phyloP scores from a whole-genome alignment of 1,140 invertebrate genomes.

The Euglossa dilemma region DNA sequence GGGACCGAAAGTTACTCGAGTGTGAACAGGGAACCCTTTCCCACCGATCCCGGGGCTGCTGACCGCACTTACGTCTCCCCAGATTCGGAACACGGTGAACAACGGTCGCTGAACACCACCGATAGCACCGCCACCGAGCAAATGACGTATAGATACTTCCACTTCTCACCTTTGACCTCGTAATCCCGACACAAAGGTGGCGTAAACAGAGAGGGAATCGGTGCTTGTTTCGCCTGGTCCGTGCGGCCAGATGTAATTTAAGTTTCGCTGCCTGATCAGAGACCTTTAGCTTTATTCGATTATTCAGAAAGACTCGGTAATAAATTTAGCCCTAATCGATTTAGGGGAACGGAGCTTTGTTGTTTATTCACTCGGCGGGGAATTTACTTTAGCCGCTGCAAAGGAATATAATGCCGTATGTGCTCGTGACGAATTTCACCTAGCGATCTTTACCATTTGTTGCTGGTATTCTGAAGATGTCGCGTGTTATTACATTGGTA shows the following conservation, averaged over 20 bases:
- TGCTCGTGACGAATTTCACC: too few relatives aligned
- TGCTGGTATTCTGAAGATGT: too few relatives aligned
- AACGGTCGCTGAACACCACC: background rate
- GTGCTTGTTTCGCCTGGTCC: background rate
- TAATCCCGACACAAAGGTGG: background rate
- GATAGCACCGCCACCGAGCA: background rate
- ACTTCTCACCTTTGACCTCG: background rate
- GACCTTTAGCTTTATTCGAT: background rate
- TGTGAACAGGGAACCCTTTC: conserved; percentile 48
- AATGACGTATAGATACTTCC: conserved; percentile 2
- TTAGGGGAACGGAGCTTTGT: too few relatives aligned
- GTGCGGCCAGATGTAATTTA: background rate
- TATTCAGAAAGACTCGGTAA: background rate
- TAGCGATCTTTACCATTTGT: too few relatives aligned
- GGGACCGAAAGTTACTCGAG: conserved; percentile 66
- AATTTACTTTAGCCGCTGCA: too few relatives aligned
- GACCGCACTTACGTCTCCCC: conserved; percentile 28
- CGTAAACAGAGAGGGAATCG: background rate
- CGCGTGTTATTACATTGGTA: too few relatives aligned
- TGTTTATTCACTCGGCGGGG: too few relatives aligned
- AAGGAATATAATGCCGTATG: too few relatives aligned
- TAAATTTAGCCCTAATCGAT: background rate
- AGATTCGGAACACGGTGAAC: conserved; percentile 24
- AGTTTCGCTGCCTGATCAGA: background rate
- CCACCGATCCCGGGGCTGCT: background rate